phyloP scores from a whole-genome alignment of 2,888 invertebrate genomes.

The Thymelicus acteon region DNA sequence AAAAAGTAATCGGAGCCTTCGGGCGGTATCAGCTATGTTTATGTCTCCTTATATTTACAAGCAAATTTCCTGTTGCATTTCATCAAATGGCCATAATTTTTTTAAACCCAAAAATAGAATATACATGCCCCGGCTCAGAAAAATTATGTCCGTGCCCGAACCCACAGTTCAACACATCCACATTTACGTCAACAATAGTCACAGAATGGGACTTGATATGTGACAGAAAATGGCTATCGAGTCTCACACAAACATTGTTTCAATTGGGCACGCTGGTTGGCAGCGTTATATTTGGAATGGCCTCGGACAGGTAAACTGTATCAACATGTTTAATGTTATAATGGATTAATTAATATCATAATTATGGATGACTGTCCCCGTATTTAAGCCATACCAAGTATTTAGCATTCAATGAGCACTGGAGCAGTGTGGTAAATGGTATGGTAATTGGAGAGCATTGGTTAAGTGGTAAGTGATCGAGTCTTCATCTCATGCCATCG shows the following conservation, averaged over 20 bases:
- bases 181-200: constrained; percentile 88
- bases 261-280: constrained; percentile 91
- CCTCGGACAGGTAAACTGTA: constrained; percentile 88
- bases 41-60: constrained; percentile 66
- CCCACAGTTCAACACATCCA: constrained; percentile 86
- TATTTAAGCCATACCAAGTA: too few relatives aligned
- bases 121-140: constrained; percentile 55
- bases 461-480: too few relatives aligned
- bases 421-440: too few relatives aligned
- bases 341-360: too few relatives aligned
- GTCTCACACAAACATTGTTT: constrained; percentile 89
- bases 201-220: constrained; percentile 92
- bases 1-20: constrained; percentile 75
- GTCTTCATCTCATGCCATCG: too few relatives aligned
- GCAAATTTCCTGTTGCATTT: constrained; percentile 78
- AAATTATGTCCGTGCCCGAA: constrained; percentile 83
- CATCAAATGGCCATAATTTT: constrained; percentile 82
- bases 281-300: constrained; percentile 89
- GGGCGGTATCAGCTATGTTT: constrained; percentile 81
- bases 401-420: too few relatives aligned
- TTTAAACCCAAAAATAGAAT: constrained; percentile 72
- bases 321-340: not conserved
- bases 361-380: too few relatives aligned
- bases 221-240: constrained; percentile 85
- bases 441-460: too few relatives aligned